Conservation (phyloP, 2,888 invertebrate genomes). For the Dinocampus coccinellae region DNA sequence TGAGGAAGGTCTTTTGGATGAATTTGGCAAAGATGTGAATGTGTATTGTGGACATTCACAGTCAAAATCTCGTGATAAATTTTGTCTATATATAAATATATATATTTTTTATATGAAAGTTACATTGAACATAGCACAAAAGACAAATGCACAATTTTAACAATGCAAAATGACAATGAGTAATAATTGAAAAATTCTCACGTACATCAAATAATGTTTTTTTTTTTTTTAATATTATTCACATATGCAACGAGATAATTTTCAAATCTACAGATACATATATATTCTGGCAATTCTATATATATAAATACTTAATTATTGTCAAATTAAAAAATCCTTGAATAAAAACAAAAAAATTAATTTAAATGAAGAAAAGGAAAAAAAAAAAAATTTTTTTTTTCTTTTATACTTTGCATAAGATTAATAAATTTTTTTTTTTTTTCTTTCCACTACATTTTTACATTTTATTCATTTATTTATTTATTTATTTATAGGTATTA, state of each 20-base stretch:
- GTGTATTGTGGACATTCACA: background rate
- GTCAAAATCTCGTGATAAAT: background rate
- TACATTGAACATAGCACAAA: conserved; percentile 51
- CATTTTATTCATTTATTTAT: background rate
- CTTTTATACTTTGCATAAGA: background rate
- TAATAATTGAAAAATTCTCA: conserved; percentile 32
- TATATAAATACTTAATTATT: background rate
- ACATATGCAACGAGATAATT: too few species aligned
- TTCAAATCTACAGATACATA: too few species aligned
- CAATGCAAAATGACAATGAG: conserved; percentile 33
- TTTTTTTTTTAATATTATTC: background rate
- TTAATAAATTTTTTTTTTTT: background rate
- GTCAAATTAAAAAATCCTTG: background rate
- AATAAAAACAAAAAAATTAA: background rate
- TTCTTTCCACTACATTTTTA: background rate
- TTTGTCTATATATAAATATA: background rate
- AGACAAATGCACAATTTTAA: conserved; percentile 59
- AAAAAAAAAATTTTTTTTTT: background rate
- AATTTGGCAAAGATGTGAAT: background rate
- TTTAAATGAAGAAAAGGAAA: background rate
- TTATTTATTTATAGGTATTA: background rate
- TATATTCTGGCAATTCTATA: background rate
- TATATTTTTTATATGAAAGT: background rate
- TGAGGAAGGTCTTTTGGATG: background rate
- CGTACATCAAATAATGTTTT: conserved; percentile 21